These are phyloP conservation scores for Drosophila nr. medialis DNA, from an alignment of 2,888 invertebrate species.

Conservation along the genomic window DNA sequence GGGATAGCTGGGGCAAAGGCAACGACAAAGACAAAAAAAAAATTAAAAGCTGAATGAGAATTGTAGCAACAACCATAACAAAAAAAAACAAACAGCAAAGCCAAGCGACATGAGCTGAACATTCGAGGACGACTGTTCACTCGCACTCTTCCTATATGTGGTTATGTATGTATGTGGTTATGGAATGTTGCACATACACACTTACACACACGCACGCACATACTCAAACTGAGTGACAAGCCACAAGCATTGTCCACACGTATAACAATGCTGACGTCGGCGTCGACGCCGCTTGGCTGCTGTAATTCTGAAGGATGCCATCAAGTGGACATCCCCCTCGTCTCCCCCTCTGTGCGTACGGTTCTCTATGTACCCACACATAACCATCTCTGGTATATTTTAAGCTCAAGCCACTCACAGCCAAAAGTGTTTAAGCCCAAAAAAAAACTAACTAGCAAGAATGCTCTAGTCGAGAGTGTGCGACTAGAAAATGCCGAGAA, in stretches of 20 bases:
- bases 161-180: slow-evolving; percentile 36
- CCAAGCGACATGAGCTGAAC: slow-evolving; percentile 71
- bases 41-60: slow-evolving; percentile 44
- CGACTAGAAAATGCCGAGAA: neutral
- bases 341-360: neutral
- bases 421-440: slow-evolving; percentile 71
- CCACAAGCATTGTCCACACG: slow-evolving; percentile 78
- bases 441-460: slow-evolving; percentile 17
- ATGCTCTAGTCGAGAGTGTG: neutral
- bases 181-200: slow-evolving; percentile 42
- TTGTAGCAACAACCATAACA: slow-evolving; percentile 42
- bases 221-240: slow-evolving; percentile 66
- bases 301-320: slow-evolving; percentile 80
- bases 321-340: slow-evolving; percentile 66
- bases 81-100: slow-evolving; percentile 54
- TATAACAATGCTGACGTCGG: slow-evolving; percentile 48
- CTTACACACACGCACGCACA: slow-evolving; percentile 20
- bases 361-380: slow-evolving; percentile 8
- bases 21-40: slow-evolving; percentile 9
- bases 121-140: slow-evolving; percentile 58
- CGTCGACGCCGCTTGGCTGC: slow-evolving; percentile 54
- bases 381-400: slow-evolving; percentile 60
- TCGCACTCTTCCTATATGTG: neutral
- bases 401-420: slow-evolving; percentile 67
- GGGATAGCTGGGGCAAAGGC: neutral